Conservation (phyloP, 2,113 vertebrate species). For the Syrrhaptes paradoxus region DNA sequence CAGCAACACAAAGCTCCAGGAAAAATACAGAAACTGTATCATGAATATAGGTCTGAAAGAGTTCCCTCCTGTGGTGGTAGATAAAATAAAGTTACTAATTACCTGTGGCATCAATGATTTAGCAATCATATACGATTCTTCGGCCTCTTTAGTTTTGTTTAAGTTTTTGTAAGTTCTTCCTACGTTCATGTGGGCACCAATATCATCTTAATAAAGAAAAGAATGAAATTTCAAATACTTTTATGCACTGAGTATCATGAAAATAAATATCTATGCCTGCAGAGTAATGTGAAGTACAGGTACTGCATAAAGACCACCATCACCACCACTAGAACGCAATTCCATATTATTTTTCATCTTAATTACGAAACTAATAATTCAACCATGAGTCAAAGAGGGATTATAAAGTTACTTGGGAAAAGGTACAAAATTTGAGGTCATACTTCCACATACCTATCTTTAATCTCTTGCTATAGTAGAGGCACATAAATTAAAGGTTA, state of each 20-base stretch:
- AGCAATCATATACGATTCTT: slow-evolving; percentile 93
- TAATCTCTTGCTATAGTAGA: neutral
- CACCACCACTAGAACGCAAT: neutral
- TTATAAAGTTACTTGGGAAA: neutral
- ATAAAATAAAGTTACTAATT: slow-evolving; percentile 19
- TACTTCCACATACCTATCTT: neutral
- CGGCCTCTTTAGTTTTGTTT: slow-evolving; percentile 93
- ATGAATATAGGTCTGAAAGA: neutral
- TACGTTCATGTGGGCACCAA: slow-evolving; percentile 98
- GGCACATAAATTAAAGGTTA: neutral
- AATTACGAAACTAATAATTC: neutral
- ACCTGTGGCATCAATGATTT: slow-evolving; percentile 99
- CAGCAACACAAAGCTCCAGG: neutral
- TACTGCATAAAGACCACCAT: neutral
- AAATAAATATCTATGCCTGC: neutral
- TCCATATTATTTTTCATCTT: neutral
- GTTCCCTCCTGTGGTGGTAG: neutral
- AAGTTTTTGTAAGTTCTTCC: slow-evolving; percentile 98
- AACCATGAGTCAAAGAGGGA: neutral
- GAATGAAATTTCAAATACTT: neutral
- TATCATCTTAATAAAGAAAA: slow-evolving; percentile 84
- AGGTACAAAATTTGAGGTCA: neutral
- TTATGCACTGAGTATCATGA: neutral
- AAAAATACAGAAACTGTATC: neutral
- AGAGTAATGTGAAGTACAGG: neutral